These are phyloP conservation scores for Alauda arvensis DNA, from an alignment of 2,797 vertebrate species.

Conservation along the genomic window DNA sequence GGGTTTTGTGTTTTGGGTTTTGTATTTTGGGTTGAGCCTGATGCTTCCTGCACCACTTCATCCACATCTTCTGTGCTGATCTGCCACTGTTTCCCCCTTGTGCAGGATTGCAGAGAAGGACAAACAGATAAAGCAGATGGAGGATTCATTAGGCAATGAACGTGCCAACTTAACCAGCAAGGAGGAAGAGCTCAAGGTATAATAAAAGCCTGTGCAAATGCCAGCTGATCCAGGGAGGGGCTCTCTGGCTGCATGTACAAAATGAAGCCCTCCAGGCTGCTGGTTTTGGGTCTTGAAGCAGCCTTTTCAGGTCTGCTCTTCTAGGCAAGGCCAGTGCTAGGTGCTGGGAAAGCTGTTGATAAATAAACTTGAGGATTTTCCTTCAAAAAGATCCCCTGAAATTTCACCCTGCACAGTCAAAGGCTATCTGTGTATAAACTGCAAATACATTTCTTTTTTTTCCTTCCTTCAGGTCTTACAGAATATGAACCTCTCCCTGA, in stretches of 20 bases:
- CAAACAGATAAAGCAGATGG: slow-evolving; percentile 89
- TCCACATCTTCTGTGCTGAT: background rate
- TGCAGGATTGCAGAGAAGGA: slow-evolving; percentile 92
- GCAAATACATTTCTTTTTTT: background rate
- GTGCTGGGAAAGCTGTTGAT: background rate
- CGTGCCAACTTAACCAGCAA: slow-evolving; percentile 84
- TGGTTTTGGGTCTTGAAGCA: background rate
- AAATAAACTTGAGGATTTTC: background rate
- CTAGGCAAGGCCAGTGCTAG: background rate
- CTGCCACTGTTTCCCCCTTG: background rate
- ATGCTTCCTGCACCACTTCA: background rate
- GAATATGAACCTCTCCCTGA: slow-evolving; percentile 88
- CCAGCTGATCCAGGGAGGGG: background rate
- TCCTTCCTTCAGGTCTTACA: slow-evolving; percentile 71
- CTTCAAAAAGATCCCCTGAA: background rate
- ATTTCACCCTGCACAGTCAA: background rate
- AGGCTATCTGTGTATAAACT: background rate
- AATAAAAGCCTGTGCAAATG: background rate
- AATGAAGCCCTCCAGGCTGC: background rate
- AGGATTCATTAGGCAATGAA: slow-evolving; percentile 90
- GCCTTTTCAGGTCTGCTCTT: background rate
- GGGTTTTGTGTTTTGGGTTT: background rate
- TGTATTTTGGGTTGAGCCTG: background rate
- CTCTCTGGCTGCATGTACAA: background rate
- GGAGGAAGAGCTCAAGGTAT: slow-evolving; percentile 94